Evolutionary conservation across 1,140 invertebrate genomes (phyloP).

Genomic region (Papilio polytes): DNA sequence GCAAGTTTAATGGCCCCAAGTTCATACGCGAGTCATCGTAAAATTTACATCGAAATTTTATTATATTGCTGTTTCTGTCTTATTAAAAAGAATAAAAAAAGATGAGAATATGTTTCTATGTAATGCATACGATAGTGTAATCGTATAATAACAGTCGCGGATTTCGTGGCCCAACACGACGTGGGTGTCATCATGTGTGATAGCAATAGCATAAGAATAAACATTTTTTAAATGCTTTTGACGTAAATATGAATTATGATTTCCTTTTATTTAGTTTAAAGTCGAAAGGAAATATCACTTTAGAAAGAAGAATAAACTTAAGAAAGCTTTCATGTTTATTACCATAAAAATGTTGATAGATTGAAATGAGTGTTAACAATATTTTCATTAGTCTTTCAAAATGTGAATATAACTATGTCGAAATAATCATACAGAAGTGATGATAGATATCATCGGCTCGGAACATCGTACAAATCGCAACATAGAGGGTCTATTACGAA

Average conservation of each 20-base stretch:
- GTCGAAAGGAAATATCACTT: neutral
- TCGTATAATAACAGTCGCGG: neutral
- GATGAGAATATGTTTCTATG: neutral
- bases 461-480: too few species aligned
- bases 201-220: conserved; percentile 13
- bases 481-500: too few species aligned
- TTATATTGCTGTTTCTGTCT: too few species aligned
- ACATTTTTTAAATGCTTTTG: conserved; percentile 28
- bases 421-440: too few species aligned
- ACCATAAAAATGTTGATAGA: neutral
- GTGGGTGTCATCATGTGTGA: conserved; percentile 25
- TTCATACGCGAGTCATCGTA: neutral
- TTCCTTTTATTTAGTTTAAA: conserved; percentile 17
- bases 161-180: conserved; percentile 1
- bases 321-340: neutral
- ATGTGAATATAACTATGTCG: too few species aligned
- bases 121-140: neutral
- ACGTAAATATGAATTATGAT: conserved; percentile 14
- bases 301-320: neutral
- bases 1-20: neutral
- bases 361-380: neutral
- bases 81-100: neutral
- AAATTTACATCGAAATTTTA: too few species aligned
- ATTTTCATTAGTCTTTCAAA: neutral
- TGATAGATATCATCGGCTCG: too few species aligned